A percentile compares a stretch with the other conserved stretches of the same genome.
These are phyloP conservation scores for Mus caroli DNA, from an alignment of 2,797 vertebrate species.

Conservation along the genomic window DNA sequence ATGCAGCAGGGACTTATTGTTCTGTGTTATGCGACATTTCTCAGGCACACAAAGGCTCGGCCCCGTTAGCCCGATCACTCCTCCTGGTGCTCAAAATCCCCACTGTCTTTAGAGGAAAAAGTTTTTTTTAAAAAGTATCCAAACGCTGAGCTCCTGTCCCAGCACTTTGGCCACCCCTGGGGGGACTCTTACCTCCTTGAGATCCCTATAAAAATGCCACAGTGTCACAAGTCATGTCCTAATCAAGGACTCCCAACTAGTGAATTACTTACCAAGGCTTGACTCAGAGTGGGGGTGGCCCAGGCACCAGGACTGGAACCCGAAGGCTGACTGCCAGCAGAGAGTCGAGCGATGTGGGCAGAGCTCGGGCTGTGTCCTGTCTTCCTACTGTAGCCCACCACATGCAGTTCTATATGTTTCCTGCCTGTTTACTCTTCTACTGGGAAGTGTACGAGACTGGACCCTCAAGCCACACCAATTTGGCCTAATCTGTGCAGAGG, in stretches of 20 bases:
- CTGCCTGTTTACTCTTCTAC: conserved; percentile 26
- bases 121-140: not conserved
- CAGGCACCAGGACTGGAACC: not conserved
- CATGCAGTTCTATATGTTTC: not conserved
- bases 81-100: conserved; percentile 32
- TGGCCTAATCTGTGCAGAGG: conserved; percentile 64
- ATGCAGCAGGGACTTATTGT: not conserved
- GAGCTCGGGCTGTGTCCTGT: not conserved
- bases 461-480: conserved; percentile 54
- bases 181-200: conserved; percentile 33
- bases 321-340: not conserved
- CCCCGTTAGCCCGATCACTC: not conserved
- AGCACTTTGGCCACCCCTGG: not conserved
- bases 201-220: not conserved
- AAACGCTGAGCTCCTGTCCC: not conserved
- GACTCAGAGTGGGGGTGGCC: not conserved
- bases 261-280: conserved; percentile 37
- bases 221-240: not conserved
- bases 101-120: conserved; percentile 33
- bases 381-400: not conserved
- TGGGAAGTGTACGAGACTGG: conserved; percentile 49
- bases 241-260: conserved; percentile 35
- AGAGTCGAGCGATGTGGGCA: not conserved
- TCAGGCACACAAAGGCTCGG: not conserved
- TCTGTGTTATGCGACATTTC: conserved; percentile 47